Percentiles rank a stretch among this genome's conserved stretches.
These are phyloP conservation scores for Sipha maydis DNA, from an alignment of 2,888 invertebrate species.

Conservation along the genomic window DNA sequence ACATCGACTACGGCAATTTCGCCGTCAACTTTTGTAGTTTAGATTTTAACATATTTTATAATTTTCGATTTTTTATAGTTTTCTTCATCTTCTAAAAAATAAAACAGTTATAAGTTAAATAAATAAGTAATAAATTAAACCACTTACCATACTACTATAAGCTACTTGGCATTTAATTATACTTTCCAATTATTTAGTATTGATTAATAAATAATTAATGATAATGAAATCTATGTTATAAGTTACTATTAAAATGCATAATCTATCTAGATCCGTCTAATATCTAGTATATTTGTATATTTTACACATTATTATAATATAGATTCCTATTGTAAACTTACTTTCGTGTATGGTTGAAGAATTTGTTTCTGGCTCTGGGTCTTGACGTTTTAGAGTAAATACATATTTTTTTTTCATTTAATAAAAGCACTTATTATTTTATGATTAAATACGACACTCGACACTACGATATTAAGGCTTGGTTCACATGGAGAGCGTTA, in stretches of 20 bases:
- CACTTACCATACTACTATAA: neutral
- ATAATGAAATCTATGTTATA: conserved; percentile 6
- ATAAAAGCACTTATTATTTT: too few species aligned
- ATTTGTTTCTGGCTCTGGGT: neutral
- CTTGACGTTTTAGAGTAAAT: neutral
- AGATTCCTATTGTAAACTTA: neutral
- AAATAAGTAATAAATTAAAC: neutral
- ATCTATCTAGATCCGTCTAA: conserved; percentile 1
- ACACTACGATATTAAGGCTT: too few species aligned
- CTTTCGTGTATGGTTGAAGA: neutral
- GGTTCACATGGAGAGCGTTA: too few species aligned
- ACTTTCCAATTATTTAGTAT: conserved; percentile 33
- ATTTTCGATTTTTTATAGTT: conserved; percentile 24
- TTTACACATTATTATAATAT: neutral
- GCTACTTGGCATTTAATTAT: conserved; percentile 12
- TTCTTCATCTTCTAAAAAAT: conserved; percentile 27
- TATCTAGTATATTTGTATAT: neutral
- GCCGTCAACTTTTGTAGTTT: neutral
- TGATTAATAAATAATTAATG: conserved; percentile 19
- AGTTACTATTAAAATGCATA: conserved; percentile 5
- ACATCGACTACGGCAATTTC: conserved; percentile 24
- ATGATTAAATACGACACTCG: too few species aligned
- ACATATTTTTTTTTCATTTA: neutral
- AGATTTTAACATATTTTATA: conserved; percentile 7
- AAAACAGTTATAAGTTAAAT: neutral